Evolutionary conservation across 2,888 invertebrate species (phyloP).

Genomic region (Augiades crinisus): DNA sequence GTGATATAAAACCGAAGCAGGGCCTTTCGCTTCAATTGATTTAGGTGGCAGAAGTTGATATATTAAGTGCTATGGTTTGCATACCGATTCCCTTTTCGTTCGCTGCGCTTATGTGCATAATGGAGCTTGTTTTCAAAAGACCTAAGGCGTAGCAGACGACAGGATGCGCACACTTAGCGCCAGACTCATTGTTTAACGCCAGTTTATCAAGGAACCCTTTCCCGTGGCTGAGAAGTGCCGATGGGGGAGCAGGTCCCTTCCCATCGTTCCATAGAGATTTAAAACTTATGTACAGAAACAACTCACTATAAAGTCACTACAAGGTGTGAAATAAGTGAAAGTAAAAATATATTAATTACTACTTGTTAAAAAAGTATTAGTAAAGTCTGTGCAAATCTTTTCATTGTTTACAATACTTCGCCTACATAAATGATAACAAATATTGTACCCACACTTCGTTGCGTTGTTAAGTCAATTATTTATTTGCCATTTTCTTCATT

Average conservation of each 20-base stretch:
- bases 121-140: neutral
- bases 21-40: neutral
- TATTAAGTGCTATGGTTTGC: neutral
- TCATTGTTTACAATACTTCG: too few relatives aligned
- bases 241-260: neutral
- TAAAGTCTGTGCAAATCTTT: too few relatives aligned
- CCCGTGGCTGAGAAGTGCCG: neutral
- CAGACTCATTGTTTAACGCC: constrained; percentile 9
- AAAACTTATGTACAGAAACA: too few relatives aligned
- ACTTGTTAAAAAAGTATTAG: too few relatives aligned
- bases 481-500: too few relatives aligned
- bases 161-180: constrained; percentile 6
- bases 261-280: neutral
- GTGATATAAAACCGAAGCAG: constrained; percentile 1
- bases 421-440: too few relatives aligned
- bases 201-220: constrained; percentile 1
- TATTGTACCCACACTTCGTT: too few relatives aligned
- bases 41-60: too few relatives aligned
- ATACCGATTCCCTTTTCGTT: neutral
- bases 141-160: neutral
- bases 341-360: too few relatives aligned
- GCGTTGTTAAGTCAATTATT: too few relatives aligned
- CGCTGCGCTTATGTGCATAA: neutral
- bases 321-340: too few relatives aligned
- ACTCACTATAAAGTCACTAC: too few relatives aligned